Percentiles rank a stretch among this genome's conserved stretches.
Evolutionary conservation across 2,888 invertebrate genomes (phyloP).

Genomic region (Diarsia rubi): DNA sequence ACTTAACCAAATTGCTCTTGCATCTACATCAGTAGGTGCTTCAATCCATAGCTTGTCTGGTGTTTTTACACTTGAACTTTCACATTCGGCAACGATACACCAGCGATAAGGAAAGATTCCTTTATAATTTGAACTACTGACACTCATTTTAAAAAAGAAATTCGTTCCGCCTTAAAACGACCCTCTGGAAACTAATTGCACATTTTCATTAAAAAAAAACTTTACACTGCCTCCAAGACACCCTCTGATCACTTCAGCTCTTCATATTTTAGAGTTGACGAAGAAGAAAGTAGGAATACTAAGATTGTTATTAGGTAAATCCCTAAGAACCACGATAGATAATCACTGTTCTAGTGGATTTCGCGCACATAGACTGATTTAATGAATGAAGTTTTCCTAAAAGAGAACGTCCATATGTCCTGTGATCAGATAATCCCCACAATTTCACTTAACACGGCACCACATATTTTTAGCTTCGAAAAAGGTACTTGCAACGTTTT

Average conservation of each 20-base stretch:
- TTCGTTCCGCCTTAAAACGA: not conserved
- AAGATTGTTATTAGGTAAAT: not conserved
- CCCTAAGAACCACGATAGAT: not conserved
- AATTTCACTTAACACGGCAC: not conserved
- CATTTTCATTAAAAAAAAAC: not conserved
- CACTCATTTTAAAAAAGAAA: not conserved
- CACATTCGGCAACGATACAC: conserved; percentile 9
- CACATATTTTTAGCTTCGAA: not conserved
- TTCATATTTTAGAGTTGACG: not conserved
- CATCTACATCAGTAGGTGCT: not conserved
- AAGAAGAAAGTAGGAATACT: not conserved
- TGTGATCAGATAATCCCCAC: not conserved
- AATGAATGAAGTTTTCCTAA: not conserved
- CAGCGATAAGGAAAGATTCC: not conserved
- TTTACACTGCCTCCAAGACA: not conserved
- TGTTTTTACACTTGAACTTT: conserved; percentile 4
- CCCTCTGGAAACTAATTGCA: not conserved
- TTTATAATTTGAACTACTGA: not conserved
- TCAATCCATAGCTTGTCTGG: not conserved
- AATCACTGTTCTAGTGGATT: not conserved
- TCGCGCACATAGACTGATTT: not conserved
- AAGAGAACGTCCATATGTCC: not conserved
- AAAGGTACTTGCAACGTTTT: not conserved
- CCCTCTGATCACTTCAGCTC: not conserved
- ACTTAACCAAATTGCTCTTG: not conserved